Evolutionary conservation across 2,113 vertebrate species (phyloP).

Genomic region (Cathartes aura): DNA sequence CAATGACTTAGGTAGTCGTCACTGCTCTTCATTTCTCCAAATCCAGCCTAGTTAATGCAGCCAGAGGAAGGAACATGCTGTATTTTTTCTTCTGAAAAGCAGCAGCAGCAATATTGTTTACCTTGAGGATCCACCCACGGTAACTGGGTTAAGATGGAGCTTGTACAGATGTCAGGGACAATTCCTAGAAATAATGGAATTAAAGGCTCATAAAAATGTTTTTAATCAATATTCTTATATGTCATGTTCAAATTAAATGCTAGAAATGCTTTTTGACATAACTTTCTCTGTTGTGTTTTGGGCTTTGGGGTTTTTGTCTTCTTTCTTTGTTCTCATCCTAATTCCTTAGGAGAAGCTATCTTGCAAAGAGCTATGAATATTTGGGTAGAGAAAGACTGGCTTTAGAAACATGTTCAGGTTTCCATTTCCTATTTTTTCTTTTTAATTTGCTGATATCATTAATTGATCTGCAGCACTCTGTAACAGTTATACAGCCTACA

Average conservation of each 20-base stretch:
- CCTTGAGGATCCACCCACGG: neutral
- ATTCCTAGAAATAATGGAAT: neutral
- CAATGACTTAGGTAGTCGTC: neutral
- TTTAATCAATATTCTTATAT: neutral
- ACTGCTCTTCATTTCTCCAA: neutral
- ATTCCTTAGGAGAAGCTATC: neutral
- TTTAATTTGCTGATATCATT: neutral
- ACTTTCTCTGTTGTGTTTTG: neutral
- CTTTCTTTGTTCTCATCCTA: neutral
- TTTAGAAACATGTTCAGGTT: neutral
- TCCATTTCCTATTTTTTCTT: neutral
- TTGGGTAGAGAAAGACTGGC: neutral
- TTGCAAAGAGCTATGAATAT: neutral
- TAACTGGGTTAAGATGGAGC: neutral
- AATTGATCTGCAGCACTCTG: neutral
- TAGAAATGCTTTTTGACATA: neutral
- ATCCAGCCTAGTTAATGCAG: neutral
- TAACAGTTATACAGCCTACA: neutral
- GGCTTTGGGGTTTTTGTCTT: neutral
- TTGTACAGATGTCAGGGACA: neutral
- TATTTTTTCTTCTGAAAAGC: neutral
- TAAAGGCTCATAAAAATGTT: neutral
- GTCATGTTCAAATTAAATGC: neutral
- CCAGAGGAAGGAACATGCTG: neutral
- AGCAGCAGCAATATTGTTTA: neutral